Evolutionary conservation across 2,888 invertebrate species (phyloP), one percentile per base, ranked within the genome.

Genomic region (Leptarthrus brevirostris): DNA sequence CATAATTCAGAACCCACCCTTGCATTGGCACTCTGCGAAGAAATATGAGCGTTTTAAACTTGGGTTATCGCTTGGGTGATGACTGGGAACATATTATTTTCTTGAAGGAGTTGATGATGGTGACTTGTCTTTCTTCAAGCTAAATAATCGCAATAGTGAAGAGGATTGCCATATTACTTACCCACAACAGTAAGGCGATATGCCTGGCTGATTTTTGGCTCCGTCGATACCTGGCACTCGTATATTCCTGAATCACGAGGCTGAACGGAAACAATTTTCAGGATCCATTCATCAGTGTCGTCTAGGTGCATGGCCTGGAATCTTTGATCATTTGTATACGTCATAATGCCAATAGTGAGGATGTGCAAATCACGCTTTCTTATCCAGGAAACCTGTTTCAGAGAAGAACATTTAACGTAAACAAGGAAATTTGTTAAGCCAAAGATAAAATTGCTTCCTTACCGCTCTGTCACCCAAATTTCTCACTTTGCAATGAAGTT

Each of bases 391-490:
- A 94, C 92, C 92, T 92, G 53, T 8, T 44, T 4, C n/a, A 34
- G 26, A 44, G 20, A 14, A 16, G 12, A 26, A 5, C 16, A 26
- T 2, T 70, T 16, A n/a, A 64, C 1, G 44, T 14, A 1, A 53
- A 22, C 16, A 34, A 70, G 4, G 30, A 56, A 54, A 16, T 54
- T 26, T 22, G 1, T 2, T 10, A 30, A 30, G 8, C 22, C 2
- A 18, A 24, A 54, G 24, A 30, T 10, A 30, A 56, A 2, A 56
- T 30, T 26, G 14, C n/a, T n/a, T 26, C 10, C 91, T 90, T 86
- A 93, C 93, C 83, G 93, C 93, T 85, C 94, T 88, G 84, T 94
- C 94, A 16, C 94, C 94, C 77, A 94, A 88, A 86, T 93, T 93
- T 77, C 93, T 88, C 76, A 94, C 94, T 80, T 92, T 88, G 85